These are phyloP conservation scores for Caenorhabditis drosophilae DNA, from an alignment of 2,888 invertebrate genomes.

Conservation along the genomic window DNA sequence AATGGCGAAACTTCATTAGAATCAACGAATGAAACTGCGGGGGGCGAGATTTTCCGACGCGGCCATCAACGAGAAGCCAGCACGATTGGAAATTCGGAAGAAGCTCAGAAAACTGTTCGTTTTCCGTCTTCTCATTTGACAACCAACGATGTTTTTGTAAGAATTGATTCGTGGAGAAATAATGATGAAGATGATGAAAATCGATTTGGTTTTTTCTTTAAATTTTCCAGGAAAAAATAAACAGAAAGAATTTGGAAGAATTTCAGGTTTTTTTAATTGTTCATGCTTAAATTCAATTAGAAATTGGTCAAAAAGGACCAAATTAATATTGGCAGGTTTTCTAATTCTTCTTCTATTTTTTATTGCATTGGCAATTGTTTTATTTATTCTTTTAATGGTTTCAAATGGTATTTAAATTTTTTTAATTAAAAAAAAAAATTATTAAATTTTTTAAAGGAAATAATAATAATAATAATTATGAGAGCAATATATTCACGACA, in stretches of 20 bases:
- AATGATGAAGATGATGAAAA: constrained; percentile 18
- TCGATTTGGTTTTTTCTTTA: constrained; percentile 8
- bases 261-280: constrained; percentile 16
- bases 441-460: constrained; percentile 1
- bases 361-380: constrained; percentile 27
- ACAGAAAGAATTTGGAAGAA: no score
- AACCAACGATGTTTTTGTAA: constrained; percentile 21
- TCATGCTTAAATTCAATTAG: constrained; percentile 18
- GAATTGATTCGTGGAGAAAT: constrained; percentile 31
- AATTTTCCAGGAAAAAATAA: neutral
- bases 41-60: no score
- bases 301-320: constrained; percentile 23
- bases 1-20: no score
- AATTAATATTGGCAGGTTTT: constrained; percentile 15
- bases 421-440: constrained; percentile 1
- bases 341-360: constrained; percentile 25
- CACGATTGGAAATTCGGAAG: constrained; percentile 24
- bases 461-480: constrained; percentile 19
- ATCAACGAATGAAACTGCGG: no score
- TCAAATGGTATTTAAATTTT: constrained; percentile 23
- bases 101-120: constrained; percentile 22
- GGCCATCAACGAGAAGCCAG: constrained; percentile 25
- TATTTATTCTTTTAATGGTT: constrained; percentile 26
- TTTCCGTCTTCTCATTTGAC: constrained; percentile 24
- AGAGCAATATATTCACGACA: constrained; percentile 12